Percentiles rank a stretch among this genome's conserved stretches.
phyloP scores from a whole-genome alignment of 1,140 invertebrate genomes.

The Cataglyphis hispanica region DNA sequence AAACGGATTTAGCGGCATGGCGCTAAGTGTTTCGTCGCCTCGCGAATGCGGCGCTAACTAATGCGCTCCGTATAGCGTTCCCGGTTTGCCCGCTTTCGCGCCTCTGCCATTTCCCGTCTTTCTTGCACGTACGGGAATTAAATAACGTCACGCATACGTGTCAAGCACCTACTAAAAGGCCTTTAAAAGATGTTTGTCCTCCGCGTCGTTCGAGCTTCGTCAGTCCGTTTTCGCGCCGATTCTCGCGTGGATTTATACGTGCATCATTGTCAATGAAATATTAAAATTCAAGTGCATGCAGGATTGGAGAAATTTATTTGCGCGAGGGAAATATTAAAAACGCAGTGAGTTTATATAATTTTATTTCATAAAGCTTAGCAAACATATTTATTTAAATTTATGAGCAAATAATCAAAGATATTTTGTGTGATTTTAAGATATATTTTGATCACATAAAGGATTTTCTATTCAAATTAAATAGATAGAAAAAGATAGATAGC shows the following conservation, averaged over 20 bases:
- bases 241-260: background rate
- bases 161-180: conserved; percentile 60
- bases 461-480: background rate
- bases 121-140: conserved; percentile 49
- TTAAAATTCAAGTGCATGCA: background rate
- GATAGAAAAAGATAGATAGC: too few species aligned
- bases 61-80: conserved; percentile 70
- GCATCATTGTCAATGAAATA: background rate
- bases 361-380: background rate
- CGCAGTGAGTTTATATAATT: background rate
- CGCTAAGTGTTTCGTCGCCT: conserved; percentile 77
- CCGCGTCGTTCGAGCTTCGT: conserved; percentile 25
- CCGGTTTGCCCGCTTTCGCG: conserved; percentile 32
- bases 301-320: conserved; percentile 4
- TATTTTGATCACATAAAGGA: background rate
- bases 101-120: conserved; percentile 31
- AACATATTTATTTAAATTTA: background rate
- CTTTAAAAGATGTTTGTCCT: conserved; percentile 61
- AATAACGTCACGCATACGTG: conserved; percentile 60
- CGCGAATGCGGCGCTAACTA: conserved; percentile 77
- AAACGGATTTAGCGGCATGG: conserved; percentile 75
- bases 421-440: background rate
- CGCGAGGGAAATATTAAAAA: background rate
- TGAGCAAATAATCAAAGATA: background rate
- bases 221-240: conserved; percentile 17